Base-by-base conservation (phyloP, 2,113 vertebrate species). In the Halcyon senegalensis region DNA sequence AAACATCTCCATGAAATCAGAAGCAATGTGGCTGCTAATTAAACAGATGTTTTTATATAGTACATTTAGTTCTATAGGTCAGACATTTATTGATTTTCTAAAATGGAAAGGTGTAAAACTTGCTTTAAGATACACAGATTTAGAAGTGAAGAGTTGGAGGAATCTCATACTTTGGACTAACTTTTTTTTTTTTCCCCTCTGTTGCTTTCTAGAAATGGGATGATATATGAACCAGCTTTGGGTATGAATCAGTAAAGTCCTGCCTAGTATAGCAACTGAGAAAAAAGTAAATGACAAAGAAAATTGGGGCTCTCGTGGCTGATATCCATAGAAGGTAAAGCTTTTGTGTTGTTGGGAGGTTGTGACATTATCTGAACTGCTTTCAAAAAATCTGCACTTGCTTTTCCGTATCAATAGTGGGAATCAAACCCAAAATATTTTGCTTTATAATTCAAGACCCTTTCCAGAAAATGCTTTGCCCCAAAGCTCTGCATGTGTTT, bases 171-270 rank as follows among this genome's bases (percentile, higher is more conserved):
- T 76, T 55, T 1, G 7, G 44, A 12, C 16, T 19, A 0, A 11
- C 14, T 50, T 24, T 50, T 46, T 10, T 39, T 66, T 74, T 28
- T 15, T 53, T 50, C 67, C 66, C 13, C 51, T 37, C 51, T 63
- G 55, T 41, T 74, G 35, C 18, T 84, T 25, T 63, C 28, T 46
- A 37, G 82, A 62, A 59, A 1, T 0, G n/a, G 37, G 27, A 25
- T 16, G 31, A 48, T 5, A 7, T 16, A 39, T 17, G 41, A 48
- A 27, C 7, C 0, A 1, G 2, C 25, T 28, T 30, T 3, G 5
- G 33, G 15, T 64, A 7, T 44, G 23, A 10, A 0, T 20, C 44
- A 46, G 43, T 59, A 10, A 75, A 75, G 46, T 19, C 13, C 1
- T 18, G 2, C 3, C 31, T 41, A 28, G 3, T 24, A 1, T 1